Percentiles rank a stretch among this genome's conserved stretches.
These are phyloP conservation scores for Polyommatus iphigenia DNA, from an alignment of 2,888 invertebrate genomes.

Conservation along the genomic window DNA sequence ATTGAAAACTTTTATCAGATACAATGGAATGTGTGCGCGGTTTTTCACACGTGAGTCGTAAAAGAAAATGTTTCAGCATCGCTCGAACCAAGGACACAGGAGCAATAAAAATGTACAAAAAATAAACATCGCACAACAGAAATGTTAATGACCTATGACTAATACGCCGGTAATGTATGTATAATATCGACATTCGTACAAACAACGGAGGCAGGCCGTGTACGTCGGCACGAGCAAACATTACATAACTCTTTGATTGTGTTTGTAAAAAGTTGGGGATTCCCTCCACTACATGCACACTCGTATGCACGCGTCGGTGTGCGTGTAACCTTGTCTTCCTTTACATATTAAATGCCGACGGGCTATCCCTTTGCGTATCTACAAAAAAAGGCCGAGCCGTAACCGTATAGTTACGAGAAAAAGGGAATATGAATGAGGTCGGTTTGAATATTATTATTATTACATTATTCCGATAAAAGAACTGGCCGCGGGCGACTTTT, in stretches of 20 bases:
- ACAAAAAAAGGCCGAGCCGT: slow-evolving; percentile 72
- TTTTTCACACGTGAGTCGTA: slow-evolving; percentile 38
- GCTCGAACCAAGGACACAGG: slow-evolving; percentile 51
- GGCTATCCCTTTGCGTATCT: slow-evolving; percentile 78
- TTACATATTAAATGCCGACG: slow-evolving; percentile 79
- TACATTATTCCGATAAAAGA: slow-evolving; percentile 74
- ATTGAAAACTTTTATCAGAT: background rate
- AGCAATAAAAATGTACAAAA: slow-evolving; percentile 62
- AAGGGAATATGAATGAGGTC: slow-evolving; percentile 72
- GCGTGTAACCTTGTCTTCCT: slow-evolving; percentile 79
- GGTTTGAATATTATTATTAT: slow-evolving; percentile 78
- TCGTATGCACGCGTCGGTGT: slow-evolving; percentile 57
- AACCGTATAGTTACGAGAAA: slow-evolving; percentile 74
- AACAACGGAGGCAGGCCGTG: slow-evolving; percentile 67
- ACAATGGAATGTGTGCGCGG: background rate
- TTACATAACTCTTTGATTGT: slow-evolving; percentile 81
- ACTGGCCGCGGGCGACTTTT: slow-evolving; percentile 76
- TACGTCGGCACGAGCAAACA: slow-evolving; percentile 74
- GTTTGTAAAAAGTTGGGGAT: slow-evolving; percentile 81
- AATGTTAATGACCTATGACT: slow-evolving; percentile 77
- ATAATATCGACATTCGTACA: slow-evolving; percentile 76
- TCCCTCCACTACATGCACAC: slow-evolving; percentile 76
- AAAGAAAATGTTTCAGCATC: slow-evolving; percentile 39
- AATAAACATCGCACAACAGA: slow-evolving; percentile 64
- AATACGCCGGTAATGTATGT: slow-evolving; percentile 70